These are phyloP conservation scores for Sarcophaga rosellei DNA, from an alignment of 2,888 invertebrate species.

Conservation along the genomic window DNA sequence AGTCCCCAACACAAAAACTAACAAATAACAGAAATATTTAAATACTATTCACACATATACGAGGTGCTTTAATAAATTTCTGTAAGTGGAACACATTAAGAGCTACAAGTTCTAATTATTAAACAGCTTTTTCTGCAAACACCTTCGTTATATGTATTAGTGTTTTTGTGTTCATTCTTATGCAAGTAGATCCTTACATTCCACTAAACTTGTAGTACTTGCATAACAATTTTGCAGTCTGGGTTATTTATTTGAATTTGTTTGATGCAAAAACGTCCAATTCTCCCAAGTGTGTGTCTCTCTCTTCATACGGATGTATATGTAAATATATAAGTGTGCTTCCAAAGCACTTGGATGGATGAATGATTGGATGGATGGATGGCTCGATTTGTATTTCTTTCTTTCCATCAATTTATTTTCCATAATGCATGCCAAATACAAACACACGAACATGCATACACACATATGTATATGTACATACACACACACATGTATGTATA, in stretches of 20 bases:
- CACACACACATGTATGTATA: background rate
- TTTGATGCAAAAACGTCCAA: background rate
- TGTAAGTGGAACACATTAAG: background rate
- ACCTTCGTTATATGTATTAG: too few species aligned
- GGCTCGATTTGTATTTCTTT: background rate
- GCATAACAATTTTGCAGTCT: background rate
- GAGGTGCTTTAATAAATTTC: background rate
- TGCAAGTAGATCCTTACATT: too few species aligned
- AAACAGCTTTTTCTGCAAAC: background rate
- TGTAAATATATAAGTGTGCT: conserved; percentile 6
- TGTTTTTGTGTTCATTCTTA: too few species aligned
- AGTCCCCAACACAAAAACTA: background rate
- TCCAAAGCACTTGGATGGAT: background rate
- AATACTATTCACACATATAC: background rate
- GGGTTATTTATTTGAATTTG: background rate
- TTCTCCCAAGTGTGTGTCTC: background rate
- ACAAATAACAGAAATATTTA: background rate
- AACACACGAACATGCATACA: background rate
- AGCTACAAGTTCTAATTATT: background rate
- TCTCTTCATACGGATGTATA: background rate
- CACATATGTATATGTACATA: background rate
- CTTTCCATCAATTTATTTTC: conserved; percentile 35
- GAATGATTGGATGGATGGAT: background rate
- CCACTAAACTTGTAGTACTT: background rate
- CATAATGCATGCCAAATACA: conserved; percentile 12